A percentile compares a stretch with the other conserved stretches of the same genome.
Evolutionary conservation across 2,797 vertebrate species (phyloP).

Genomic region (Acanthurus tractus): DNA sequence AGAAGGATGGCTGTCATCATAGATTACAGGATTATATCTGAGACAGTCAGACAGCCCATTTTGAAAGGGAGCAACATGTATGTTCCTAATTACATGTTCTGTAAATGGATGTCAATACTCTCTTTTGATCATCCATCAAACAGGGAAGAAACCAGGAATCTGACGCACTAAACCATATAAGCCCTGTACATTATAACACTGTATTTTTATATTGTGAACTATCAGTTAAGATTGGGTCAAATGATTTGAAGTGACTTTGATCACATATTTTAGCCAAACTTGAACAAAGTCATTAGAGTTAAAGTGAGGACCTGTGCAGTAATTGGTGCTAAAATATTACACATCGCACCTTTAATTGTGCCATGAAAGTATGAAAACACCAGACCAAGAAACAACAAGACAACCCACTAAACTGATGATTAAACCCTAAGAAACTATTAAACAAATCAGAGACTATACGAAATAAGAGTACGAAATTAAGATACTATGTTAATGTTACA

Average conservation of each 20-base stretch:
- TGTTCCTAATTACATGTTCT: constrained; percentile 14
- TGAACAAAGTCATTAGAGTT: too few species aligned
- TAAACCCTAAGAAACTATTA: not conserved
- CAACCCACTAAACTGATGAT: not conserved
- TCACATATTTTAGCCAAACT: too few species aligned
- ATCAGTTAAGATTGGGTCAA: too few species aligned
- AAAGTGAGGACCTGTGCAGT: too few species aligned
- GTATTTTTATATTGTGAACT: too few species aligned
- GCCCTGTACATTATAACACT: too few species aligned
- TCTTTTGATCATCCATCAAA: constrained; percentile 1
- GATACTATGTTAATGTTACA: not conserved
- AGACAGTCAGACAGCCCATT: constrained; percentile 54
- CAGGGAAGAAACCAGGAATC: not conserved
- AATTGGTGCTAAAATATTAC: too few species aligned
- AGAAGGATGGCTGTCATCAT: constrained; percentile 80
- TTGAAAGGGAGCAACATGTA: constrained; percentile 12
- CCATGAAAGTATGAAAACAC: not conserved
- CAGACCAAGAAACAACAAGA: not conserved
- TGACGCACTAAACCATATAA: too few species aligned
- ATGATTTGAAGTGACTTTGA: too few species aligned
- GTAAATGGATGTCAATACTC: not conserved
- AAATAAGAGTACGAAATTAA: not conserved
- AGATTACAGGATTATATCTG: constrained; percentile 84
- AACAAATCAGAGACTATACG: not conserved
- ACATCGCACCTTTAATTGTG: not conserved